Base-by-base conservation (phyloP, 2,113 vertebrate species). In the Thryonomys swinderianus region DNA sequence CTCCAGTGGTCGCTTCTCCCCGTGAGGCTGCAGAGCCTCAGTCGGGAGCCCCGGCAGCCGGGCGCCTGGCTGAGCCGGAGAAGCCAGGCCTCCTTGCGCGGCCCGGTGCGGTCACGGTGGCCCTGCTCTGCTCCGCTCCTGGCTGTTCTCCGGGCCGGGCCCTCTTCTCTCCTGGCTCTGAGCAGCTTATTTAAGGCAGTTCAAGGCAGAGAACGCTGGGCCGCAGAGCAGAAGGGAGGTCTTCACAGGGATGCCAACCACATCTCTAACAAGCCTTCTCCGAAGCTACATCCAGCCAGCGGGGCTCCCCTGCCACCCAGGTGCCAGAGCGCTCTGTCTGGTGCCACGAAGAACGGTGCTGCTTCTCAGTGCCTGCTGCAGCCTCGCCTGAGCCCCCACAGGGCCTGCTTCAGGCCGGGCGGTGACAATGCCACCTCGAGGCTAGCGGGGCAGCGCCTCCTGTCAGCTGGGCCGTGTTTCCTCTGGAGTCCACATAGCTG, bases 341-440 rank as follows among this genome's bases (percentile, higher is more conserved):
- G 67, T 21, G 48, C 14, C 40, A n/a, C 0, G 45, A 17, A 45
- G 53, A 78, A 42, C 5, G 3, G 3, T 0, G 1, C 3, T 37
- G 34, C n/a, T 42, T 61, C 21, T 94, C 30, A 23, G 25, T 0
- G 0, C 0, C 16, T 1, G 1, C 23, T 27, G 30, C 2, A 0
- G 71, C 48, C 48, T 74, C 3, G 5, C 48, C 12, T 34, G 3
- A 51, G 48, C 48, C 10, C 10, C 48, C 48, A 13, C 9, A 32
- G 17, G 27, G 14, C 61, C 2, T n/a, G 48, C 83, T 48, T 3
- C 16, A 61, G 37, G 42, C 17, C 32, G 61, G 67, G 69, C 62
- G 34, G 2, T 20, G 0, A 0, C 20, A 21, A 18, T 0, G 6
- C 1, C 4, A 66, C 18, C 9, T 7, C 0, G 2, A 37, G n/a